Base-by-base conservation (phyloP, 2,888 invertebrate species). In the Xanthorhoe spadicearia region DNA sequence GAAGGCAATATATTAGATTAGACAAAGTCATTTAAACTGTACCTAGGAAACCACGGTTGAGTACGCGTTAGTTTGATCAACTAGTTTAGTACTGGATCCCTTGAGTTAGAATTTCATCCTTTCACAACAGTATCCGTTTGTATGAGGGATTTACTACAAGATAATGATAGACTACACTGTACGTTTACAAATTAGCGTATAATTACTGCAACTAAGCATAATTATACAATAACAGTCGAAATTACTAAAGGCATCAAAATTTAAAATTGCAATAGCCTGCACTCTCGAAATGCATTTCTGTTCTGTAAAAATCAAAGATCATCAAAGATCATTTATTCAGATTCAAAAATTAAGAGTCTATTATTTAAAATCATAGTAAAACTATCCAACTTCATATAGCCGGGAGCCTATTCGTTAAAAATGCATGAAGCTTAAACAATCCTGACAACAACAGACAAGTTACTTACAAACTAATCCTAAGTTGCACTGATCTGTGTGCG, bases 91-190 rank as follows among this genome's bases (percentile, higher is more conserved):
- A 64, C 52, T 59, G 46, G 60, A 65, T 70, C 85, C 77, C 83
- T n/a, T 50, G 83, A 81, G 85, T 60, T 69, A 67, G 75, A 74
- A 77, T 83, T 87, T 85, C 86, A 83, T 85, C 86, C 83, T 87
- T 85, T 81, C 82, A 82, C 82, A 77, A 82, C 76, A 84, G 72
- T 74, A 78, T 76, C 75, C 76, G 74, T 75, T 70, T 59, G 65
- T 32, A 32, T 32, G 32, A 62, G 58, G 64, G 46, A 57, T 54
- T 48, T 50, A 64, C 64, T 66, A 63, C 64, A 13, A 13, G 15
- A 17, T 48, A 48, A 7, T 48, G 17, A 13, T 46, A n/a, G 28
- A 52, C 13, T 32, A 43, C 28, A 62, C 56, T 18, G n/a, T 32
- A 18, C n/a, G n/a, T n/a, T 17, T 5, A 18, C 13, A 8, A 46